phyloP scores from a whole-genome alignment of 2,113 vertebrate genomes.

The Ammodramus savannarum region DNA sequence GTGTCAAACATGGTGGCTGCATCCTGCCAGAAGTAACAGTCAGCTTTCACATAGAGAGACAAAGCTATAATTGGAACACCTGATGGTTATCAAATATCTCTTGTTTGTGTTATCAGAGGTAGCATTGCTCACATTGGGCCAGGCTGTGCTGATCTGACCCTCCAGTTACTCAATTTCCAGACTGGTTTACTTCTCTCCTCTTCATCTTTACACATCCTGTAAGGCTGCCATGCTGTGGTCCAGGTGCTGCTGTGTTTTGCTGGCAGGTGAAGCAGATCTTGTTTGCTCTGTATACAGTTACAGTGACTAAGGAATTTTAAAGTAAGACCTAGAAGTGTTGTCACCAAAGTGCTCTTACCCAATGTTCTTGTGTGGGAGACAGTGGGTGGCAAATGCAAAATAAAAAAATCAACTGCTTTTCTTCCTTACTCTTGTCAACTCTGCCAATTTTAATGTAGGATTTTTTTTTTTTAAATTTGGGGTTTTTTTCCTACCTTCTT shows the following conservation, averaged over 20 bases:
- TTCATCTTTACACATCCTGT: neutral
- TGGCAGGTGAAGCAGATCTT: neutral
- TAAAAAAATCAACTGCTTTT: neutral
- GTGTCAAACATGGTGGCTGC: rapidly evolving
- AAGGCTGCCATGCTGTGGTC: neutral
- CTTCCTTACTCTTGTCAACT: neutral
- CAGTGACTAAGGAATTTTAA: neutral
- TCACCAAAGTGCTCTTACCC: neutral
- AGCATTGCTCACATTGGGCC: neutral
- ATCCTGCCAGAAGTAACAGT: neutral
- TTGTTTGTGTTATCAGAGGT: neutral
- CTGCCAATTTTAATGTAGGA: neutral
- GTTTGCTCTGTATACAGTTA: neutral
- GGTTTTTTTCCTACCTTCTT: neutral
- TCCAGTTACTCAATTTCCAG: neutral
- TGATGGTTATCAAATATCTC: neutral
- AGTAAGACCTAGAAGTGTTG: neutral
- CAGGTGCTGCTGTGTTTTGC: neutral
- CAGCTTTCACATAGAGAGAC: neutral
- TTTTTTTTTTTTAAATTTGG: neutral
- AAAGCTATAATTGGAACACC: neutral
- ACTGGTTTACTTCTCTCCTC: neutral
- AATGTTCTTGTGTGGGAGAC: neutral
- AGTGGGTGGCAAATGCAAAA: neutral
- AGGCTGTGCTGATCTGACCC: neutral